A percentile compares a stretch with the other conserved stretches of the same genome.
phyloP scores from a whole-genome alignment of 2,888 invertebrate species.

The Leucozona laternaria region DNA sequence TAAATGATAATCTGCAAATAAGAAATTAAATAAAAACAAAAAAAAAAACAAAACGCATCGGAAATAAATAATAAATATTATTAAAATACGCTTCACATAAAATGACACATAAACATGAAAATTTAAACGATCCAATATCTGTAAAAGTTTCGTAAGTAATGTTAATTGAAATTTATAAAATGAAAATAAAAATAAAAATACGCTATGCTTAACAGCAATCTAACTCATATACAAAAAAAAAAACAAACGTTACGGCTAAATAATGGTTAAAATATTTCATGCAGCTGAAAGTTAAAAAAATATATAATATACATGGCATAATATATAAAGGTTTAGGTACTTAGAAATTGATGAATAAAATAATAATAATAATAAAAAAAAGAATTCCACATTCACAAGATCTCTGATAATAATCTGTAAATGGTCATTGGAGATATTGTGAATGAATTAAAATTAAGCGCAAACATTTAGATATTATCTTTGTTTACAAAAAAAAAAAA shows the following conservation, averaged over 20 bases:
- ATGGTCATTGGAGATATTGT: constrained; percentile 42
- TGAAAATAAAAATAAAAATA: constrained; percentile 34
- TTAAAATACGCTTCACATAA: constrained; percentile 70
- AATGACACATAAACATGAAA: constrained; percentile 40
- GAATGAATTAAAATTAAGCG: constrained; percentile 56
- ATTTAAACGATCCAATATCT: constrained; percentile 50
- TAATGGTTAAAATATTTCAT: constrained; percentile 51
- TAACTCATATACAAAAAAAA: constrained; percentile 28
- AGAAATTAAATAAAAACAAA: background rate
- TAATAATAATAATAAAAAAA: constrained; percentile 11
- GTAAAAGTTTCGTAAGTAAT: constrained; percentile 61
- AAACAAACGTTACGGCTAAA: constrained; percentile 50
- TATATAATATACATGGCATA: constrained; percentile 62
- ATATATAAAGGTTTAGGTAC: constrained; percentile 35
- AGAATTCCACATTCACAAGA: constrained; percentile 60
- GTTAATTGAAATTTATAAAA: constrained; percentile 67
- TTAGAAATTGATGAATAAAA: constrained; percentile 41
- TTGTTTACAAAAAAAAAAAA: constrained; percentile 62
- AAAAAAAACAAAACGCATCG: constrained; percentile 18
- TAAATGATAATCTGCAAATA: constrained; percentile 50
- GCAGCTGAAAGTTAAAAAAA: constrained; percentile 54
- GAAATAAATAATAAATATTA: constrained; percentile 47
- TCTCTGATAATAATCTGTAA: constrained; percentile 24
- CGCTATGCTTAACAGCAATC: constrained; percentile 65
- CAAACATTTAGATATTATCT: constrained; percentile 67